Conservation (phyloP, 2,888 invertebrate species). For the Tetranychus truncatus region DNA sequence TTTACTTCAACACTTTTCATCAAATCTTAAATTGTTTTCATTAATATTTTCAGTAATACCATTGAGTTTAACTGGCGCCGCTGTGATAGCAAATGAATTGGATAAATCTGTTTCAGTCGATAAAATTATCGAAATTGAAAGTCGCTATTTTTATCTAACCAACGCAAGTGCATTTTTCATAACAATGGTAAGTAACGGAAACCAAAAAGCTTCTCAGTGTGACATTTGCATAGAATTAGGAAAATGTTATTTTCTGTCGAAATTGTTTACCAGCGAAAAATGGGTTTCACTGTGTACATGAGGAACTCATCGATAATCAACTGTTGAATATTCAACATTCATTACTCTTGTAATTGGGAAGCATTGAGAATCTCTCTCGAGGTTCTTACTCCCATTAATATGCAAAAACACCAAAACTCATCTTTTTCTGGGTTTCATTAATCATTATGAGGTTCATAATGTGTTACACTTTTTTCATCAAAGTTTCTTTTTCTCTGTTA, state of each 20-base stretch:
- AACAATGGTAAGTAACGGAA: background rate
- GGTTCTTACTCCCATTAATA: too few species aligned
- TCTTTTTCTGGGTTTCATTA: background rate
- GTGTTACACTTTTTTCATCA: too few species aligned
- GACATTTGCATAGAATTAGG: background rate
- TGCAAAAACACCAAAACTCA: background rate
- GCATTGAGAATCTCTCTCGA: too few species aligned
- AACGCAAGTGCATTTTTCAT: background rate
- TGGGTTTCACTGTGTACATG: background rate
- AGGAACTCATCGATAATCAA: too few species aligned
- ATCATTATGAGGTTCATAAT: background rate
- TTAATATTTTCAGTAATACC: background rate
- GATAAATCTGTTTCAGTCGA: background rate
- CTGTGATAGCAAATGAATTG: background rate
- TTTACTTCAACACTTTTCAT: background rate
- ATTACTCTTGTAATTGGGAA: too few species aligned
- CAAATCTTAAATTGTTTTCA: background rate
- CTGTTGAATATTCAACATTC: too few species aligned
- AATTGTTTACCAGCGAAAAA: background rate
- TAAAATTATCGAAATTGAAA: background rate
- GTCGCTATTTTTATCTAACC: background rate
- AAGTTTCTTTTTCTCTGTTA: background rate
- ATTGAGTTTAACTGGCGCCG: background rate
- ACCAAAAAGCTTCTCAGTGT: background rate
- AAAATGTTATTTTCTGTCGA: background rate